Base-by-base conservation (phyloP, 2,113 vertebrate species). In the Pterophyllum scalare region DNA sequence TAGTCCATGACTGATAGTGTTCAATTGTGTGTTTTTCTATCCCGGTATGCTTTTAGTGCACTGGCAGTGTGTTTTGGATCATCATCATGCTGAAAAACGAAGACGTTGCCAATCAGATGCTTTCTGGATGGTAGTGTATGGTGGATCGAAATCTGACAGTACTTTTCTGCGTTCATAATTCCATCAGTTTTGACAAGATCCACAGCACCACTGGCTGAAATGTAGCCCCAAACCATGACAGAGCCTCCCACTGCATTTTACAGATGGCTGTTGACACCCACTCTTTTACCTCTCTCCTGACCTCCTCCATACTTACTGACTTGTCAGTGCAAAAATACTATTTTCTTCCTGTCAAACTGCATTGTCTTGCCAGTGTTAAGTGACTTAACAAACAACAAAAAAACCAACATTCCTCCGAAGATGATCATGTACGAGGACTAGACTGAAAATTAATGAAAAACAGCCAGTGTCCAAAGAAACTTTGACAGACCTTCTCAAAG, bases 211-310 rank as follows among this genome's bases (percentile, higher is more conserved):
- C 40, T 28, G 65, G 65, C 65, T 70, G 65, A 70, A 70, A 20
- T 49, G 28, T 1, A 28, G 65, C 65, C 40, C 64, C 40, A 67
- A 67, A 4, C 40, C 65, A 49, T 1, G 10, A 49, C 24, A 70
- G 65, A 49, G 65, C 15, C 65, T 38, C 15, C 65, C 40, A 49
- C 24, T 28, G 40, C 49, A 24, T 70, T 49, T 70, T 22, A 49
- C 65, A 49, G 65, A 70, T 49, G 43, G 15, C 65, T 70, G 24
- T 49, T 19, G 65, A 70, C 65, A 70, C 65, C 24, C 65, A 70
- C 65, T 12, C 40, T 70, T 20, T 28, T 70, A 49, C 65, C 65
- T 70, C 49, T 70, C 65, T 28, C 43, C 43, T 70, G 65, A 70
- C 65, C 65, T 49, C 65, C 43, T 70, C 65, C 24, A 49, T 24